Evolutionary conservation across 2,888 invertebrate genomes (phyloP), one percentile per base, ranked within the genome.

Genomic region (Tortrix viridana): DNA sequence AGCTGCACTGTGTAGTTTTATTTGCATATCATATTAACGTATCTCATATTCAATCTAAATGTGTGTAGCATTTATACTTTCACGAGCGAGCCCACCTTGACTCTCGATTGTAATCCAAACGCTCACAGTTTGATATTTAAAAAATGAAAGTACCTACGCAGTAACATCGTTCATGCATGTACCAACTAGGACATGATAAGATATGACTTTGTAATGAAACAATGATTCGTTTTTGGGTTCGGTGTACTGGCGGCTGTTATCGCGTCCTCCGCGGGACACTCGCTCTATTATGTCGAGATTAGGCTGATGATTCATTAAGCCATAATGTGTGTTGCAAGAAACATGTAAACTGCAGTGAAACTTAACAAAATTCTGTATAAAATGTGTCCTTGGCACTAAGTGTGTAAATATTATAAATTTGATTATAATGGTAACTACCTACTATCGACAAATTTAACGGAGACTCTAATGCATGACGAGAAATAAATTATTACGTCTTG

Each of bases 241-340:
- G 81, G 71, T 74, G 80, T 73, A 77, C 79, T 67, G 50, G 26
- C 23, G 16, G 20, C 5, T 19, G 37, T 89, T 89, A 89, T 89
- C 89, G 67, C 82, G 79, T 88, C 89, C 88, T 88, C 77, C 81
- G 77, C 76, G 73, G 73, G 81, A 85, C 82, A 83, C 72, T 78
- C 74, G 70, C 74, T 72, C 76, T 77, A 79, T 85, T 86, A 83
- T 87, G 71, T 73, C 63, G 69, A 85, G 85, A 85, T 88, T 86
- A 87, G 26, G 75, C 73, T 77, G 80, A 83, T 87, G 86, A 88
- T 78, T 88, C 88, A 87, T 85, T 85, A 78, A 70, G 69, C 65
- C 65, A 67, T 58, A 72, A 74, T 37, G 37, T 37, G 20, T 37
- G 37, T 32, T 37, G 37, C 50, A 32, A 12, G 18, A 5, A 18